A percentile compares a stretch with the other conserved stretches of the same genome.
phyloP scores from a whole-genome alignment of 2,888 invertebrate genomes.

The Halictus quadricinctus region DNA sequence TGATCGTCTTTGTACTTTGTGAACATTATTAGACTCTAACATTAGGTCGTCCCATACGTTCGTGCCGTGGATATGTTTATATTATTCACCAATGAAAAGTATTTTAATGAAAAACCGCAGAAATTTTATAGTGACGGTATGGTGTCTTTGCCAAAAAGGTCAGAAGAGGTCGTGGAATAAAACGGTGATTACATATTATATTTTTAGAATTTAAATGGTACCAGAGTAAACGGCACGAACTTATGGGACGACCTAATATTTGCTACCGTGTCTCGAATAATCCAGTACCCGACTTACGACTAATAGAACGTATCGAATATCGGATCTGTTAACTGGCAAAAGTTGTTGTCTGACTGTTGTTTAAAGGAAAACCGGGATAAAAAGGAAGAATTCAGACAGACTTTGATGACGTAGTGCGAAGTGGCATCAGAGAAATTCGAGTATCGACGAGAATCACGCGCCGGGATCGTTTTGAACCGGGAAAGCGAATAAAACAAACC shows the following conservation, averaged over 20 bases:
- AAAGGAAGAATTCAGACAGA: background rate
- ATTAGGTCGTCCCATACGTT: too few relatives aligned
- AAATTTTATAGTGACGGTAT: too few relatives aligned
- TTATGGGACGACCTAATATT: background rate
- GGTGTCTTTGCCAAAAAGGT: too few relatives aligned
- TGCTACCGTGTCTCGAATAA: background rate
- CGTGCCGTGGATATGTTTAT: too few relatives aligned
- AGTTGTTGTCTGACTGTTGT: background rate
- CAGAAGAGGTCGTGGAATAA: too few relatives aligned
- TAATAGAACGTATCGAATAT: background rate
- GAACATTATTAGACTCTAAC: background rate
- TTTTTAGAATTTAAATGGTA: too few relatives aligned
- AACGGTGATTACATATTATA: too few relatives aligned
- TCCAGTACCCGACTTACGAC: background rate
- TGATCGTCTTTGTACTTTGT: background rate
- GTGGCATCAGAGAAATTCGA: background rate
- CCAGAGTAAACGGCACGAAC: too few relatives aligned
- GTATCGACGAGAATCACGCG: background rate
- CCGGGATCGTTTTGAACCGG: background rate
- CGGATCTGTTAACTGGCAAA: background rate
- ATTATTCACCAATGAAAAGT: too few relatives aligned
- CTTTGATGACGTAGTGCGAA: background rate
- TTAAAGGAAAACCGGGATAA: background rate
- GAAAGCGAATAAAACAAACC: conserved; percentile 1
- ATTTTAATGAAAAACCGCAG: too few relatives aligned